These are phyloP conservation scores for Anastatus disparis DNA, from an alignment of 1,140 invertebrate genomes.

Conservation along the genomic window DNA sequence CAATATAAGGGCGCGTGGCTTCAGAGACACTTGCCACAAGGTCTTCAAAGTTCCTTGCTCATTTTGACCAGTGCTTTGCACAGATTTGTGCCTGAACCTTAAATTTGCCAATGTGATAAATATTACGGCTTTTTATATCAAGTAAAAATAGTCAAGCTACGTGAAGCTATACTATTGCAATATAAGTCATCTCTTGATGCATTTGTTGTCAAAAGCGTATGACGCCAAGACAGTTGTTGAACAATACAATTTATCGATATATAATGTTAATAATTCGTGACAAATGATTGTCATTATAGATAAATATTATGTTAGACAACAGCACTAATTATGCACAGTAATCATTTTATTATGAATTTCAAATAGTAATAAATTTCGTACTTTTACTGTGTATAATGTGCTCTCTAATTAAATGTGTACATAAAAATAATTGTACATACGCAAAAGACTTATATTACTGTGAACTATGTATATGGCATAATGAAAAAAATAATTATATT, in stretches of 20 bases:
- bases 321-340: no score
- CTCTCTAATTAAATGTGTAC: not conserved
- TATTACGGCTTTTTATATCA: conserved; percentile 1
- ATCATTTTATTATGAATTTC: no score
- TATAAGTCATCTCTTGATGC: not conserved
- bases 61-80: conserved; percentile 68
- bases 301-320: no score
- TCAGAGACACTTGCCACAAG: conserved; percentile 68
- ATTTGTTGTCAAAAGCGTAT: not conserved
- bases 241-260: not conserved
- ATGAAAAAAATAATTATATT: not conserved
- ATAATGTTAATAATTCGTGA: not conserved
- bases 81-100: conserved; percentile 68
- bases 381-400: not conserved
- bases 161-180: not conserved
- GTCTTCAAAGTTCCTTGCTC: conserved; percentile 68
- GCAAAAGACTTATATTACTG: conserved; percentile 2
- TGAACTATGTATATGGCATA: not conserved
- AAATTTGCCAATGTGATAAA: conserved; percentile 40
- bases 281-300: no score
- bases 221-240: not conserved
- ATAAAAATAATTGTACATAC: conserved; percentile 3
- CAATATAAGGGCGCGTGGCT: conserved; percentile 72
- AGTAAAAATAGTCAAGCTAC: not conserved
- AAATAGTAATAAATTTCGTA: no score